phyloP scores from a whole-genome alignment of 1,140 invertebrate genomes.

The Pentalonia nigronervosa region DNA sequence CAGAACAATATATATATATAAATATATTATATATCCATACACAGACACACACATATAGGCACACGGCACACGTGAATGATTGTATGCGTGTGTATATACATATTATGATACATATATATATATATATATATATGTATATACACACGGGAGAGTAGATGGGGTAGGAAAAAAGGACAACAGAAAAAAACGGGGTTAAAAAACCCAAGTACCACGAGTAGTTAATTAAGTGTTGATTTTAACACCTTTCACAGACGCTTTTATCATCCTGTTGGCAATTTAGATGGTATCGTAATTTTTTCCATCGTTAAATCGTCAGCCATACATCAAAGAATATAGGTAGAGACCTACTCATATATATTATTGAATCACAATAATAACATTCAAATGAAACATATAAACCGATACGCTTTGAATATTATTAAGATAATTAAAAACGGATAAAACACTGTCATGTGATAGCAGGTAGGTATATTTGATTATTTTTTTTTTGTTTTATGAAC shows the following conservation, averaged over 20 bases:
- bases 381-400: neutral
- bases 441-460: neutral
- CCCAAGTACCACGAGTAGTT: slow-evolving; percentile 49
- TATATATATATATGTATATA: neutral
- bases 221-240: slow-evolving; percentile 58
- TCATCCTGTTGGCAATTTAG: slow-evolving; percentile 11
- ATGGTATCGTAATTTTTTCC: slow-evolving; percentile 5
- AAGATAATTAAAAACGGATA: neutral
- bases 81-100: neutral
- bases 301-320: neutral
- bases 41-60: too few species aligned
- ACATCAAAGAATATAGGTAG: neutral
- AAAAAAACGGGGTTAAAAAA: slow-evolving; percentile 40
- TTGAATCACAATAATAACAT: slow-evolving; percentile 1
- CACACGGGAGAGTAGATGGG: neutral
- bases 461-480: neutral
- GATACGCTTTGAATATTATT: neutral
- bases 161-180: slow-evolving; percentile 29
- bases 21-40: neutral
- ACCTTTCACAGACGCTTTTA: slow-evolving; percentile 32
- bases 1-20: neutral
- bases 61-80: too few species aligned
- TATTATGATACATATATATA: neutral
- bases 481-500: neutral
- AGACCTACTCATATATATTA: neutral